Conservation (phyloP, 2,888 invertebrate species). For the Latheticus oryzae region DNA sequence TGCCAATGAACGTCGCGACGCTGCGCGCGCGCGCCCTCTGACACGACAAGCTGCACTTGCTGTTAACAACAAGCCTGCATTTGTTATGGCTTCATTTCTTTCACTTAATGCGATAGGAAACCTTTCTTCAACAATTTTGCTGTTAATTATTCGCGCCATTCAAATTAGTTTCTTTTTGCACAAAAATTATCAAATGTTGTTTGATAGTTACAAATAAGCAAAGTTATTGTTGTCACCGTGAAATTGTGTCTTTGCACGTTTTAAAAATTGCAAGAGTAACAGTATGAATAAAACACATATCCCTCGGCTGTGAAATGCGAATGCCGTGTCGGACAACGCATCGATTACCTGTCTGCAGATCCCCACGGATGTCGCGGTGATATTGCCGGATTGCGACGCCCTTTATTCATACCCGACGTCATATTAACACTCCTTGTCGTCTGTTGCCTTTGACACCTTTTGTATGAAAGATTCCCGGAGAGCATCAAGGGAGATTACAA, state of each 20-base stretch:
- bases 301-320: constrained; percentile 49
- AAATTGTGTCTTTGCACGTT: constrained; percentile 18
- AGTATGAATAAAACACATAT: constrained; percentile 51
- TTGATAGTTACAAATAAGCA: no score
- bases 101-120: no score
- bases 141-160: no score
- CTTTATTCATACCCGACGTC: constrained; percentile 41
- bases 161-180: no score
- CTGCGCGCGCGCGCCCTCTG: constrained; percentile 48
- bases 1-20: constrained; percentile 58
- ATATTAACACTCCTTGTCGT: constrained; percentile 30
- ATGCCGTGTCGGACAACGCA: constrained; percentile 49
- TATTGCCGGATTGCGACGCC: constrained; percentile 41
- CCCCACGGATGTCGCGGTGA: constrained; percentile 43
- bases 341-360: constrained; percentile 49
- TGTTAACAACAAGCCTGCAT: no score
- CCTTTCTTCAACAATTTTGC: no score
- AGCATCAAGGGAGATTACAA: constrained; percentile 28
- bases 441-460: constrained; percentile 36
- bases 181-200: no score
- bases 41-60: constrained; percentile 9
- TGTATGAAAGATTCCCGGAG: constrained; percentile 18
- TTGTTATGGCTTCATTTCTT: no score
- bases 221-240: constrained; percentile 4
- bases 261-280: constrained; percentile 47